Base-by-base conservation (phyloP, 1,140 invertebrate genomes). In the Anoplophora glabripennis region DNA sequence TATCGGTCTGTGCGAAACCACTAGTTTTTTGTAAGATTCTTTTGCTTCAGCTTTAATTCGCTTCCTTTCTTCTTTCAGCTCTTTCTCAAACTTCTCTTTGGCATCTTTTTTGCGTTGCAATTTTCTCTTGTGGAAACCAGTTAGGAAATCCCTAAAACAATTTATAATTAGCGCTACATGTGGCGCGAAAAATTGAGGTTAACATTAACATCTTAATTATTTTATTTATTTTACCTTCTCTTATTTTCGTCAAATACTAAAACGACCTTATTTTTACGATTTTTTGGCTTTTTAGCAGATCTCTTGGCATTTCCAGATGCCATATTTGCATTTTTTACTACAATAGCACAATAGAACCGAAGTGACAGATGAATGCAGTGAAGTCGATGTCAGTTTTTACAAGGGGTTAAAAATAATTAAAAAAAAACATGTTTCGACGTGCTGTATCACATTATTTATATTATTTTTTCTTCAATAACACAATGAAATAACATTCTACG, bases 61-160 rank as follows among this genome's bases (percentile, higher is more conserved):
- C 70, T 85, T 88, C 58, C 83, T 84, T 72, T 90, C 89, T 70
- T 87, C 85, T 75, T 90, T 90, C 4, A 90, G 71, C 66, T 84
- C 80, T 54, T 80, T 75, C 63, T 89, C 79, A 18, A 90, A 72
- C 66, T 89, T 79, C 64, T 87, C 83, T 69, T 87, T 80, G 1
- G 87, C 87, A 66, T 85, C 84, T 64, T 86, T 83, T 61, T 84
- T 83, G 53, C 88, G 78, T 71, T 88, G 82, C 14, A 88, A 66
- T 72, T 91, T 91, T 61, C 89, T 76, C 75, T 89, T 90, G 40
- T 81, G 86, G 76, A 91, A 91, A 5, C 89, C 89, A 55, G 83
- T 84, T 34, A 91, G 75, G 72, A 88, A 91, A 37, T 90, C 87
- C 74, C 85, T 66, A 46, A 9, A 61, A 66, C 2, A 17, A 57